Evolutionary conservation across 2,797 vertebrate genomes (phyloP).

Genomic region (Sebastes vulpes): DNA sequence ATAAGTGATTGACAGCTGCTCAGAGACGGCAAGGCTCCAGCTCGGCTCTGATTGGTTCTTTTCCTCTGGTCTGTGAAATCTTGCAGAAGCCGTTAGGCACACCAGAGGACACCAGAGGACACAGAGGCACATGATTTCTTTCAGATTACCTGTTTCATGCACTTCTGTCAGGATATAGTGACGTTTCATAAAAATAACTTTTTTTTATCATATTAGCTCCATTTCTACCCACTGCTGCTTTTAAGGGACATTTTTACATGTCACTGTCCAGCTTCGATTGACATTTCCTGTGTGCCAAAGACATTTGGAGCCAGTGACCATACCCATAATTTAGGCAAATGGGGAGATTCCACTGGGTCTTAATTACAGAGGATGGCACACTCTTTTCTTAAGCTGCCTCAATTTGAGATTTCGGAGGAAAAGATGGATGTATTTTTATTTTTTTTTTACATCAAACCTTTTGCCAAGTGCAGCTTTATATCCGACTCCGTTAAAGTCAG

Average conservation of each 20-base stretch:
- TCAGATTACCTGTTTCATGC: too few relatives aligned
- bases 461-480: constrained; percentile 62
- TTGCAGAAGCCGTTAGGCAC: too few relatives aligned
- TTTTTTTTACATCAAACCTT: constrained; percentile 2
- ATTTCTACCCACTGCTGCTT: too few relatives aligned
- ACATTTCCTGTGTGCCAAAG: constrained; percentile 48
- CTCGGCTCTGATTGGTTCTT: too few relatives aligned
- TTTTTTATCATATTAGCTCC: too few relatives aligned
- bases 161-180: too few relatives aligned
- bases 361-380: constrained; percentile 62
- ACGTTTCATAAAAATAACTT: too few relatives aligned
- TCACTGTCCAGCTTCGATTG: constrained; percentile 1
- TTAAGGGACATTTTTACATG: constrained; percentile 22
- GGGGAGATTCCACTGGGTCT: constrained; percentile 61
- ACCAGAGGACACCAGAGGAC: too few relatives aligned
- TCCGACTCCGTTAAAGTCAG: constrained; percentile 53
- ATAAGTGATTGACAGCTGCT: too few relatives aligned
- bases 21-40: too few relatives aligned
- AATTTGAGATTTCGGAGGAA: constrained; percentile 59
- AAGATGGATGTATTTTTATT: constrained; percentile 41
- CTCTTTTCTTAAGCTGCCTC: constrained; percentile 54
- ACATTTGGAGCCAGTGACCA: constrained; percentile 45
- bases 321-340: constrained; percentile 52
- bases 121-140: too few relatives aligned
- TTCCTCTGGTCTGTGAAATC: too few relatives aligned